phyloP scores from a whole-genome alignment of 2,888 invertebrate species.

The Orthosia gothica region DNA sequence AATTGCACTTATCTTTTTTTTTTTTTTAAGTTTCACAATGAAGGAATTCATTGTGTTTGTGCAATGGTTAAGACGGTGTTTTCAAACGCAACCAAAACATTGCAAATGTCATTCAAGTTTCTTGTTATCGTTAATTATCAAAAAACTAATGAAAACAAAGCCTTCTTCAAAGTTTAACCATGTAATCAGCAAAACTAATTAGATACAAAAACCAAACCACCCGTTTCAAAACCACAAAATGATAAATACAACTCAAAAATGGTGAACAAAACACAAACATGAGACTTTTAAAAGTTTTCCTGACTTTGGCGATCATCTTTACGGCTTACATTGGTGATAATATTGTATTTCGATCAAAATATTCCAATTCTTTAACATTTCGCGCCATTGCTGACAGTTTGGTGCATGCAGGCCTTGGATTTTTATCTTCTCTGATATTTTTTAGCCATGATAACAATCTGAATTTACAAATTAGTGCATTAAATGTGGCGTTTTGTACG shows the following conservation, averaged over 20 bases:
- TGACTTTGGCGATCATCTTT: conserved; percentile 73
- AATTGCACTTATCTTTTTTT: no score
- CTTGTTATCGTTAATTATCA: neutral
- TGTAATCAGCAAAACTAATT: conserved; percentile 34
- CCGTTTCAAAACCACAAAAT: conserved; percentile 6
- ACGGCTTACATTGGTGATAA: conserved; percentile 81
- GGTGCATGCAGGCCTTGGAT: conserved; percentile 81
- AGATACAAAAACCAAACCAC: conserved; percentile 2
- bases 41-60: no score
- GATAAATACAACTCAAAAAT: conserved; percentile 16
- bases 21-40: no score
- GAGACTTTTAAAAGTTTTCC: conserved; percentile 75
- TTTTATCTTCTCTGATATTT: conserved; percentile 80
- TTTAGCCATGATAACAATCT: conserved; percentile 77
- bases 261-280: conserved; percentile 65
- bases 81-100: conserved; percentile 50
- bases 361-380: conserved; percentile 77
- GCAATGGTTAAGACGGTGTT: neutral
- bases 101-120: conserved; percentile 32
- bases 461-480: conserved; percentile 67
- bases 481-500: conserved; percentile 80
- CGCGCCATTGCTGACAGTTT: conserved; percentile 80
- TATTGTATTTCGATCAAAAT: conserved; percentile 83
- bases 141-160: conserved; percentile 13
- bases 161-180: neutral